These are phyloP conservation scores for Falco columbarius DNA, from an alignment of 2,797 vertebrate species.

Conservation along the genomic window DNA sequence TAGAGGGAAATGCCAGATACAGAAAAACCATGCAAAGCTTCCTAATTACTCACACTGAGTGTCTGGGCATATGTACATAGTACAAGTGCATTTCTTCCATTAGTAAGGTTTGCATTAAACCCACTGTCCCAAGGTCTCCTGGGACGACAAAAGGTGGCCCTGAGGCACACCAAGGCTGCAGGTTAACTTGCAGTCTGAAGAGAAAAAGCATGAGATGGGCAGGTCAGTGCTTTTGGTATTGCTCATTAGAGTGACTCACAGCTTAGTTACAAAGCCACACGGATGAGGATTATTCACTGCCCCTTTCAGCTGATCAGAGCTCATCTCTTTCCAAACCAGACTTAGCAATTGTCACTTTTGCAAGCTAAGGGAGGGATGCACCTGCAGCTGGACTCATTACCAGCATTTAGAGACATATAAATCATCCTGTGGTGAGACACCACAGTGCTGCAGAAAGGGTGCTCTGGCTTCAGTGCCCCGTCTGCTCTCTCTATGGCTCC, in stretches of 20 bases:
- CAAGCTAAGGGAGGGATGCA: neutral
- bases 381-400: neutral
- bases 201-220: neutral
- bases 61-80: neutral
- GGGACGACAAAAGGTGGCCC: neutral
- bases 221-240: neutral
- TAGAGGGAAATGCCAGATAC: neutral
- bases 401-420: accelerated
- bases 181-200: neutral
- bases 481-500: neutral
- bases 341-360: neutral
- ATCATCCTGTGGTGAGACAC: neutral
- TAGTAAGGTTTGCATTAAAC: neutral
- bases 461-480: neutral
- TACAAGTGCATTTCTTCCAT: neutral
- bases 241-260: slow-evolving; percentile 24
- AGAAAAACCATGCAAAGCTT: neutral
- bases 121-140: neutral
- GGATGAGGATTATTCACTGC: neutral
- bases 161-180: neutral
- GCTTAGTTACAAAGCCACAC: neutral
- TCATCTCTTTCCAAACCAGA: neutral
- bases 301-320: neutral
- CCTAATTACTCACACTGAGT: neutral
- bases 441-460: neutral